phyloP scores from a whole-genome alignment of 2,797 vertebrate genomes.

The Myotis daubentonii region DNA sequence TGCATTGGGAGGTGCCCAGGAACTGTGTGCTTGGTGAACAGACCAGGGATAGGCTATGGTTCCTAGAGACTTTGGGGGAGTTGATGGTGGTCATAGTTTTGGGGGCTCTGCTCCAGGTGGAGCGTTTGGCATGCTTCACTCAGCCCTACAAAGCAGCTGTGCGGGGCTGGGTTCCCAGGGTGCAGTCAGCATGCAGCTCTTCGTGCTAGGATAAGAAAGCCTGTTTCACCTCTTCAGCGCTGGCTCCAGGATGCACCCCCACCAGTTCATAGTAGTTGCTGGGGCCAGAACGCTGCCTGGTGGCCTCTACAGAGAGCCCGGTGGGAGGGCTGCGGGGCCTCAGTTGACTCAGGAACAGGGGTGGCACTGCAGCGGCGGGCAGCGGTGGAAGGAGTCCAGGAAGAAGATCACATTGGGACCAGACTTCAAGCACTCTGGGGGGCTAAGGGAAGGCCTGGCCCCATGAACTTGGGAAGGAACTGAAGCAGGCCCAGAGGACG shows the following conservation, averaged over 20 bases:
- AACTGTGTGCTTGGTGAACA: slow-evolving; percentile 22
- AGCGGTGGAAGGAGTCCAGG: slow-evolving; percentile 34
- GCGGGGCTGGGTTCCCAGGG: slow-evolving; percentile 89
- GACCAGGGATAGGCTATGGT: not conserved
- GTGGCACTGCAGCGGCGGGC: not conserved
- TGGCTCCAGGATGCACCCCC: slow-evolving; percentile 89
- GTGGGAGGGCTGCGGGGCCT: slow-evolving; percentile 48
- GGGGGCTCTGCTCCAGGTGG: slow-evolving; percentile 88
- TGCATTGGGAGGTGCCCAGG: slow-evolving; percentile 75
- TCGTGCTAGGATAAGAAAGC: slow-evolving; percentile 94
- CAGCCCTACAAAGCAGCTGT: slow-evolving; percentile 91
- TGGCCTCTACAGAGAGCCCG: slow-evolving; percentile 53
- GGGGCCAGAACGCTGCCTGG: slow-evolving; percentile 60
- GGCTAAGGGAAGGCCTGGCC: not conserved
- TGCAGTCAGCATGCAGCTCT: slow-evolving; percentile 93
- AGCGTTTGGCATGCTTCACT: slow-evolving; percentile 92
- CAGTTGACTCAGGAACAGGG: slow-evolving; percentile 36
- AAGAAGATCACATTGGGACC: not conserved
- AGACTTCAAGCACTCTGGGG: not conserved
- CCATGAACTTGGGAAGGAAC: not conserved
- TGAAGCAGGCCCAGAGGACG: not conserved
- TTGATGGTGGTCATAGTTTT: slow-evolving; percentile 85
- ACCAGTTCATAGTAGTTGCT: slow-evolving; percentile 90
- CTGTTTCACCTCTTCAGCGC: slow-evolving; percentile 90
- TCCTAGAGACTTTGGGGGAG: not conserved